phyloP scores from a whole-genome alignment of 2,888 invertebrate species.

The Hermaeophaga mercurialis region DNA sequence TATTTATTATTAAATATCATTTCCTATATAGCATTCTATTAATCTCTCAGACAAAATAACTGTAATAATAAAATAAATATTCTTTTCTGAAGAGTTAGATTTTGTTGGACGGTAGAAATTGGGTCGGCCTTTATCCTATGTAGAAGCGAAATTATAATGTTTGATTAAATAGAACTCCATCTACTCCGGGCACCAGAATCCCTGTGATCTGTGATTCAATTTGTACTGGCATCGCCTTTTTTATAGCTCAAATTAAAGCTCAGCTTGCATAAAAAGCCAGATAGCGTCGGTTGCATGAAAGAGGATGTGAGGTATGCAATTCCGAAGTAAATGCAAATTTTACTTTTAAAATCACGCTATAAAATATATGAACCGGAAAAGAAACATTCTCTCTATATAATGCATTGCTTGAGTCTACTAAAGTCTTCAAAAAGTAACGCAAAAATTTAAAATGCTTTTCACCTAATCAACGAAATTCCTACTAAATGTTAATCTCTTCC shows the following conservation, averaged over 20 bases:
- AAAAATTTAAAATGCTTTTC: too few relatives aligned
- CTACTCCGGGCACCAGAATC: slow-evolving; percentile 15
- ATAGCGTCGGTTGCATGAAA: slow-evolving; percentile 20
- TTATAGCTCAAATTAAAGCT: slow-evolving; percentile 27
- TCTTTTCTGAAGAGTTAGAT: too few relatives aligned
- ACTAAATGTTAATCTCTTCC: too few relatives aligned
- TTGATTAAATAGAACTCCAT: slow-evolving; percentile 22
- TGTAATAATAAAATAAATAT: too few relatives aligned
- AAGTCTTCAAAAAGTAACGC: too few relatives aligned
- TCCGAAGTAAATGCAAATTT: slow-evolving; percentile 45
- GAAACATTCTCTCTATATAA: slow-evolving; percentile 42
- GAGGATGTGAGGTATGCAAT: slow-evolving; percentile 34
- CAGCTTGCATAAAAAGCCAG: slow-evolving; percentile 25
- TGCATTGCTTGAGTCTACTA: too few relatives aligned
- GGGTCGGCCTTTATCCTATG: slow-evolving; percentile 10
- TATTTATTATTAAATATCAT: too few relatives aligned
- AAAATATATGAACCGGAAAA: slow-evolving; percentile 47
- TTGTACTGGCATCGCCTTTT: slow-evolving; percentile 22
- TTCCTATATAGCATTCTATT: too few relatives aligned
- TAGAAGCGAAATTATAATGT: slow-evolving; percentile 22
- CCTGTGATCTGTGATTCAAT: slow-evolving; percentile 28
- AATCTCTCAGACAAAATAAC: too few relatives aligned
- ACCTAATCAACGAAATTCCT: too few relatives aligned
- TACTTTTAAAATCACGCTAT: slow-evolving; percentile 47
- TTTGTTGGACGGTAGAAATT: neutral